Evolutionary conservation across 2,113 vertebrate genomes (phyloP).

Genomic region (Synodontis membranacea): DNA sequence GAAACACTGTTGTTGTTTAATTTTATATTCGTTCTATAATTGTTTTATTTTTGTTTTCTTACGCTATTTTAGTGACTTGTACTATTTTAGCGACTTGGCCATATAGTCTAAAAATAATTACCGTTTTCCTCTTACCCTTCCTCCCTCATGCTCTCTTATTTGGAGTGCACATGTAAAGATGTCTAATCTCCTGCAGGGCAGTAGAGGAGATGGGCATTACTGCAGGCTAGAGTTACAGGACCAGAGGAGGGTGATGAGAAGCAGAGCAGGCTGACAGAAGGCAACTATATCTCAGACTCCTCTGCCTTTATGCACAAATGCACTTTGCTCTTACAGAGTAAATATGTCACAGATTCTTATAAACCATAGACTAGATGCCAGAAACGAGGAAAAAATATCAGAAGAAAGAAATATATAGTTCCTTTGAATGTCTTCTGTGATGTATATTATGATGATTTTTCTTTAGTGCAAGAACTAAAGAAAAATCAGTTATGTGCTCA

Average conservation of each 20-base stretch:
- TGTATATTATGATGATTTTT: background rate
- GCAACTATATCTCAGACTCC: constrained; percentile 55
- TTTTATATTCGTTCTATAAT: constrained; percentile 19
- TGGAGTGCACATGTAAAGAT: constrained; percentile 78
- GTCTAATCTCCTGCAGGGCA: constrained; percentile 75
- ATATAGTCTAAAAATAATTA: constrained; percentile 31
- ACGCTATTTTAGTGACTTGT: constrained; percentile 14
- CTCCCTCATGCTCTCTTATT: constrained; percentile 65
- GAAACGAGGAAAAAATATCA: background rate
- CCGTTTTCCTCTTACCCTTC: constrained; percentile 2
- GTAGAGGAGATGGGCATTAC: constrained; percentile 69
- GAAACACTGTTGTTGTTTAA: background rate
- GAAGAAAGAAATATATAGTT: background rate
- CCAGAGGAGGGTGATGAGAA: constrained; percentile 53
- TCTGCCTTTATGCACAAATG: constrained; percentile 53
- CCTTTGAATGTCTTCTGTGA: background rate
- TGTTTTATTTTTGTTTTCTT: constrained; percentile 23
- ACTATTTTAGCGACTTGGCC: too few species aligned
- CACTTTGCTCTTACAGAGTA: background rate
- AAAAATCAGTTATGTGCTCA: background rate
- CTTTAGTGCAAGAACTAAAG: background rate
- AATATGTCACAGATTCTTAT: background rate
- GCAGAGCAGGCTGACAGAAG: constrained; percentile 52
- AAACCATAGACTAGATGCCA: background rate
- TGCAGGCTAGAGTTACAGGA: constrained; percentile 67